Conservation (phyloP, 2,113 vertebrate species). For the Micromys minutus region DNA sequence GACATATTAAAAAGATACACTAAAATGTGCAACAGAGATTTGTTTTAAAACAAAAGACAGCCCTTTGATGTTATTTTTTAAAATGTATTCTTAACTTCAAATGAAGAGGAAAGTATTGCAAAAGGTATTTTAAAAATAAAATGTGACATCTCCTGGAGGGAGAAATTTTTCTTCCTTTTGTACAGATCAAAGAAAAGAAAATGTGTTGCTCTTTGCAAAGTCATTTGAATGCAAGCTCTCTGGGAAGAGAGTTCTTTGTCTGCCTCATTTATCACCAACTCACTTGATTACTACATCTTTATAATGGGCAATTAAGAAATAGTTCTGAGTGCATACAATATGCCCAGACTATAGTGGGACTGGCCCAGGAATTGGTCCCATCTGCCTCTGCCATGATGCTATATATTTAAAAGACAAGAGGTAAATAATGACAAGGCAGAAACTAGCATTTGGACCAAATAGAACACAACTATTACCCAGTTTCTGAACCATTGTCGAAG, state of each 20-base stretch:
- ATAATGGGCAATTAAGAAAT: constrained; percentile 54
- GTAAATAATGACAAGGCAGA: constrained; percentile 22
- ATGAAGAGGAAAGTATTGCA: constrained; percentile 48
- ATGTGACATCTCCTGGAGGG: background rate
- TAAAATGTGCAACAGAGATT: constrained; percentile 58
- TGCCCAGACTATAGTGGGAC: background rate
- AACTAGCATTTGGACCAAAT: constrained; percentile 10
- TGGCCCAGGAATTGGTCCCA: background rate
- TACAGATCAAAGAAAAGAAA: constrained; percentile 22
- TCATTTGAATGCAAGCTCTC: constrained; percentile 33
- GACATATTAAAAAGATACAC: constrained; percentile 63
- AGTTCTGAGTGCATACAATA: constrained; percentile 30
- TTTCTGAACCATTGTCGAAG: constrained; percentile 11
- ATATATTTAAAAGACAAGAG: background rate
- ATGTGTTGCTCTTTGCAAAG: constrained; percentile 48
- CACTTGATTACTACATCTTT: constrained; percentile 15
- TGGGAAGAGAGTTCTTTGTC: background rate
- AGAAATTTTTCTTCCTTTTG: constrained; percentile 11
- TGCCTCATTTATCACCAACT: constrained; percentile 40
- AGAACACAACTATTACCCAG: background rate
- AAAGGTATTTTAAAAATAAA: constrained; percentile 52
- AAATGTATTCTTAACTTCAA: background rate
- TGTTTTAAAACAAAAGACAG: constrained; percentile 63
- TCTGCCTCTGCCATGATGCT: constrained; percentile 26
- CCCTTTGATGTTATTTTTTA: background rate